Percentiles rank a stretch among this genome's conserved stretches.
Evolutionary conservation across 2,888 invertebrate species (phyloP).

Genomic region (Ceriagrion tenellum): DNA sequence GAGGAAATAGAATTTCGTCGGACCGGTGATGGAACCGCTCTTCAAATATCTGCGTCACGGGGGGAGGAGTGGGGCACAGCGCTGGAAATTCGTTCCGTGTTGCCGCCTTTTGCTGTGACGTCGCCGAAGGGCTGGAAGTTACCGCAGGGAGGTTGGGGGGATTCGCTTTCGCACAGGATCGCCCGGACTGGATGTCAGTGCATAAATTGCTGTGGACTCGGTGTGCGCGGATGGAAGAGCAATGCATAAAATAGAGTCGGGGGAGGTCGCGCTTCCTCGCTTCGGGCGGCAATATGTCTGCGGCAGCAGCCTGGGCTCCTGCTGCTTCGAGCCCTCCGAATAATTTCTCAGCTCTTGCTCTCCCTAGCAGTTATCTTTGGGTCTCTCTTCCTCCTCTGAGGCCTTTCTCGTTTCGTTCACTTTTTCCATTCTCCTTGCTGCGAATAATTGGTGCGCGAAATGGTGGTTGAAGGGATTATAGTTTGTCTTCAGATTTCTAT

Average conservation of each 20-base stretch:
- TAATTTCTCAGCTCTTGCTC: not conserved
- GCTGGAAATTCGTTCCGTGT: not conserved
- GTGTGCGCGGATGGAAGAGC: not conserved
- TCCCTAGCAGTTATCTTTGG: not conserved
- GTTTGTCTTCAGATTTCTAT: too few species aligned
- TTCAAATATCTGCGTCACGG: not conserved
- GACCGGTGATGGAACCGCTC: not conserved
- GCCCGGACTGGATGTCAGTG: not conserved
- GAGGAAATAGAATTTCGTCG: not conserved
- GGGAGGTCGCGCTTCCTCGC: not conserved
- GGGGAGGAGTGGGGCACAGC: not conserved
- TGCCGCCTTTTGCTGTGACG: not conserved
- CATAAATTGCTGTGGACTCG: not conserved
- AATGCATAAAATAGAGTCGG: not conserved
- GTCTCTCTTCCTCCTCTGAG: not conserved
- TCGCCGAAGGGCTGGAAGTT: not conserved
- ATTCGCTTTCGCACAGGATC: not conserved
- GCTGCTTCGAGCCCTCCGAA: not conserved
- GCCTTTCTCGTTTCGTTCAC: not conserved
- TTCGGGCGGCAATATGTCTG: not conserved
- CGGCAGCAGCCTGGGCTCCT: not conserved
- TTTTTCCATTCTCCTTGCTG: not conserved
- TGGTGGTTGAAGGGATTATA: too few species aligned
- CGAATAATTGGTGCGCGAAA: too few species aligned
- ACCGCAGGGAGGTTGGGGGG: not conserved